Evolutionary conservation across 2,797 vertebrate species (phyloP).

Genomic region (Rhinichthys osculus): DNA sequence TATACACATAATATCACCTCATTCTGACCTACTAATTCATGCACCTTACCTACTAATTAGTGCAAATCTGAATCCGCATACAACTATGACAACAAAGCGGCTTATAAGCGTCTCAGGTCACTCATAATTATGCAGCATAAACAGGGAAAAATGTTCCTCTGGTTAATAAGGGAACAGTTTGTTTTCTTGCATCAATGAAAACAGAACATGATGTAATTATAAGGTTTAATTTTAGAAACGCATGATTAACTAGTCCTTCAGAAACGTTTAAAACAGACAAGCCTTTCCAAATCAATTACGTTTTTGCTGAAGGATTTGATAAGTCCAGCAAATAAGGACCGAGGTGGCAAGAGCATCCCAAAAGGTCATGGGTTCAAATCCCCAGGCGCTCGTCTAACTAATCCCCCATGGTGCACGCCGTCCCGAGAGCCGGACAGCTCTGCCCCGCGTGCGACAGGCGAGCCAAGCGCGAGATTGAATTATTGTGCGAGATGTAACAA

Average conservation of each 20-base stretch:
- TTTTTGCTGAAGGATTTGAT: not conserved
- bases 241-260: not conserved
- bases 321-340: not conserved
- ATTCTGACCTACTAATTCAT: not conserved
- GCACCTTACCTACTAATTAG: too few species aligned
- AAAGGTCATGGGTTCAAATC: slow-evolving; percentile 37
- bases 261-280: not conserved
- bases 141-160: not conserved
- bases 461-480: slow-evolving; percentile 42
- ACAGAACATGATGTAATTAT: not conserved
- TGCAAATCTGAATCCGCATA: not conserved
- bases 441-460: not conserved
- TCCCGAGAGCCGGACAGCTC: slow-evolving; percentile 27
- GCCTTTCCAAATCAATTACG: not conserved
- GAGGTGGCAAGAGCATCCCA: not conserved
- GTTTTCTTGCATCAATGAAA: not conserved
- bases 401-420: slow-evolving; percentile 24
- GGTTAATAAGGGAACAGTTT: slow-evolving; percentile 17
- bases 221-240: not conserved
- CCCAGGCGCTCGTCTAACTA: slow-evolving; percentile 11
- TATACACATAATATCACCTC: not conserved
- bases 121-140: slow-evolving; percentile 4
- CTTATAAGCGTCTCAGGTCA: not conserved
- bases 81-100: not conserved
- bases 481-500: slow-evolving; percentile 48